These are phyloP conservation scores for Paguma larvata DNA, from an alignment of 2,797 vertebrate species.

Conservation along the genomic window DNA sequence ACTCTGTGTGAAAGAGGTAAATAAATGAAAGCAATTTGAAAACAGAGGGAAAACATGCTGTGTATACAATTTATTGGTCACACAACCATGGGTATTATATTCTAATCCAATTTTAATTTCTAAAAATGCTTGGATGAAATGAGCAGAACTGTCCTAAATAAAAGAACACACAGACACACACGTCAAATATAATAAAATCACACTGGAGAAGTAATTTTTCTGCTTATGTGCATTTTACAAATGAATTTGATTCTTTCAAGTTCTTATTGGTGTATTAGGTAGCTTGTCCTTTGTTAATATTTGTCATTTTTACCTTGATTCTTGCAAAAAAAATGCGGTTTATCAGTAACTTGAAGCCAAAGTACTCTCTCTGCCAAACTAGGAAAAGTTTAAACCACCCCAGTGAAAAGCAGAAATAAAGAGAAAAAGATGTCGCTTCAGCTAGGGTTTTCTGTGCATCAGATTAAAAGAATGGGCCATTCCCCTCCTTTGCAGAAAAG, in stretches of 20 bases:
- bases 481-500: neutral
- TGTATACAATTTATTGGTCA: constrained; percentile 7
- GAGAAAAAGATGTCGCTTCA: neutral
- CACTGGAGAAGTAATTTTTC: neutral
- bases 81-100: neutral
- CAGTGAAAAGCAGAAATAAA: neutral
- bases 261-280: constrained; percentile 29
- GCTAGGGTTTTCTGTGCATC: neutral
- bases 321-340: neutral
- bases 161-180: neutral
- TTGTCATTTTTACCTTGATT: constrained; percentile 29
- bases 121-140: neutral
- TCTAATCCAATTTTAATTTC: constrained; percentile 45
- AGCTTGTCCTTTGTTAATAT: neutral
- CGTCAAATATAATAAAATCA: neutral
- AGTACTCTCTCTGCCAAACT: neutral
- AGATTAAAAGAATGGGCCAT: neutral
- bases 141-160: neutral
- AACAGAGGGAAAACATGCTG: constrained; percentile 50
- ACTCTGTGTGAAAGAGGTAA: constrained; percentile 68
- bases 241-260: neutral
- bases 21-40: constrained; percentile 76
- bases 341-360: neutral
- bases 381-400: neutral
- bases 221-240: constrained; percentile 16